Percentiles rank a stretch among this genome's conserved stretches.
phyloP scores from a whole-genome alignment of 2,797 vertebrate genomes.

The Balearica regulorum region DNA sequence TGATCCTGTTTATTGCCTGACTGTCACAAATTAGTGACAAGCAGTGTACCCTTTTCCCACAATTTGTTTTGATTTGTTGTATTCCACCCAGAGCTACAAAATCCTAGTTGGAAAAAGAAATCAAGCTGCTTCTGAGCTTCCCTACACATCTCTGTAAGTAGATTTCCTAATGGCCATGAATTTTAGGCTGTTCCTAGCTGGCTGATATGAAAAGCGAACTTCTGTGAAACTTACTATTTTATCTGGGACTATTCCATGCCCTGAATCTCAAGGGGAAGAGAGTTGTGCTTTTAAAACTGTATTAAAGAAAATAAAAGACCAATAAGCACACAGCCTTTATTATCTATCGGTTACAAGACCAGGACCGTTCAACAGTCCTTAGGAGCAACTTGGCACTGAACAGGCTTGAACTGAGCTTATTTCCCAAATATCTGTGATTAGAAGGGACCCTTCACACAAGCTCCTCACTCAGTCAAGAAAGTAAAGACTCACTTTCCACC shows the following conservation, averaged over 20 bases:
- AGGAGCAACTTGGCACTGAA: not conserved
- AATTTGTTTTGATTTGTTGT: not conserved
- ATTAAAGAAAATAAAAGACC: not conserved
- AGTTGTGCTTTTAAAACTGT: not conserved
- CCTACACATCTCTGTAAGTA: not conserved
- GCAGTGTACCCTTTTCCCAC: not conserved
- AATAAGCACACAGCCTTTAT: not conserved
- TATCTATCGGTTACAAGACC: conserved; percentile 5
- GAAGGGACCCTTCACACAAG: not conserved
- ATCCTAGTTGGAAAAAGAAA: not conserved
- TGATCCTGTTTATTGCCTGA: not conserved
- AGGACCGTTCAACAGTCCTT: not conserved
- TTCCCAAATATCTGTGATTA: not conserved
- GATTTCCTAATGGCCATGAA: not conserved
- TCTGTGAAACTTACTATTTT: not conserved
- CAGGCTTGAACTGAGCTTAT: not conserved
- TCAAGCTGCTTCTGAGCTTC: not conserved
- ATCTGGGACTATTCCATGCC: not conserved
- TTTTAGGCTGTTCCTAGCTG: not conserved
- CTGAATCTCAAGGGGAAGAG: not conserved
- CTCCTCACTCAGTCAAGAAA: not conserved
- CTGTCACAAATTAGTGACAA: not conserved
- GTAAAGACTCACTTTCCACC: not conserved
- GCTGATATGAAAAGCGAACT: not conserved
- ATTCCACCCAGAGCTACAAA: not conserved